Conservation (phyloP, 2,888 invertebrate species). For the Lamellibrachia satsuma region DNA sequence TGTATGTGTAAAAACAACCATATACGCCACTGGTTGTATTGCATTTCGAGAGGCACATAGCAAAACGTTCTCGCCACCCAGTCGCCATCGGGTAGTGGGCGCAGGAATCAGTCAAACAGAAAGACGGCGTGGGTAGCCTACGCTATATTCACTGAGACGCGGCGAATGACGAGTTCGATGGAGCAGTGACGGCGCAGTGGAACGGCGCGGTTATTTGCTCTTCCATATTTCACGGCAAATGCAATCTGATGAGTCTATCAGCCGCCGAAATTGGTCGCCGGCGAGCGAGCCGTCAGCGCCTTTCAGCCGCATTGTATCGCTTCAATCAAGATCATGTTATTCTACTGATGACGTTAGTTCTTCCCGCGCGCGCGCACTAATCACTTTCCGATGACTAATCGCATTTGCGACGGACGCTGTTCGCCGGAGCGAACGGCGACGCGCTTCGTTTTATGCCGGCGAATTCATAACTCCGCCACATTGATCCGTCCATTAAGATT, state of each 20-base stretch:
- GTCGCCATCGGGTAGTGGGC: neutral
- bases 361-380: conserved; percentile 13
- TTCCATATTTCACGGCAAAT: conserved; percentile 17
- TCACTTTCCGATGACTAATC: conserved; percentile 10
- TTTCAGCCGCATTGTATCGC: conserved; percentile 17
- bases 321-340: conserved; percentile 17
- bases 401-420: neutral
- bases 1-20: too few relatives aligned
- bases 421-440: neutral
- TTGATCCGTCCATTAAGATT: conserved; percentile 26
- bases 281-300: neutral
- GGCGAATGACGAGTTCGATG: neutral
- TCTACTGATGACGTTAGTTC: conserved; percentile 17
- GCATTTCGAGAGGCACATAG: too few relatives aligned
- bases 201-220: neutral
- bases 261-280: neutral
- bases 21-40: too few relatives aligned
- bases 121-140: neutral
- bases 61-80: too few relatives aligned
- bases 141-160: neutral
- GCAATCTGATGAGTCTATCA: conserved; percentile 13
- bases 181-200: neutral
- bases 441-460: conserved; percentile 7
- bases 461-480: conserved; percentile 28
- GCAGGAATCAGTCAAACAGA: neutral